A percentile compares a stretch with the other conserved stretches of the same genome.
Evolutionary conservation across 1,140 invertebrate species (phyloP).

Genomic region (Cydia amplana): DNA sequence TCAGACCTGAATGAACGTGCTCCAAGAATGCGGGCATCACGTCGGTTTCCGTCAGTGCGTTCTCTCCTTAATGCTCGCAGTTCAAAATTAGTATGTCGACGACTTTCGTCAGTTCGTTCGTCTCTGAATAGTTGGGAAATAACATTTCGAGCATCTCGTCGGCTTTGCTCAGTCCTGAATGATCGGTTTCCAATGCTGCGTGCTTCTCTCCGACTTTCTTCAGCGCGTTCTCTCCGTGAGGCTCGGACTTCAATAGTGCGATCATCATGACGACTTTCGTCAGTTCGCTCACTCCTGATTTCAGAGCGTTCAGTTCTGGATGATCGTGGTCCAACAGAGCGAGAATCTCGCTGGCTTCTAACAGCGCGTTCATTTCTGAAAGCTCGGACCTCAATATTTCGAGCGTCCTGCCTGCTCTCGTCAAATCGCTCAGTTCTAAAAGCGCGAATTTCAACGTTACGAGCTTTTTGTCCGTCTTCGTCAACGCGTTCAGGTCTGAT

Average conservation of each 20-base stretch:
- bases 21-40: not conserved
- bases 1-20: not conserved
- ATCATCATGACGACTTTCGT: too few relatives aligned
- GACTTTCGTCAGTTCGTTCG: not conserved
- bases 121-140: not conserved
- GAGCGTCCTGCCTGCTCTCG: not conserved
- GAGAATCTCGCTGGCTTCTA: not conserved
- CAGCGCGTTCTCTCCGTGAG: not conserved
- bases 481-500: not conserved
- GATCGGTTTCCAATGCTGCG: not conserved
- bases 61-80: not conserved
- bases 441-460: not conserved
- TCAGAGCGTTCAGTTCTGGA: not conserved
- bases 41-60: not conserved
- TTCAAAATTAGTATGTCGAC: not conserved
- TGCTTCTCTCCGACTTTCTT: not conserved
- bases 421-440: not conserved
- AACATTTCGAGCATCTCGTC: conserved; percentile 9
- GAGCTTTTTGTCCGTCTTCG: not conserved
- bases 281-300: too few relatives aligned
- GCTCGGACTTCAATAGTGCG: too few relatives aligned
- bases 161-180: not conserved
- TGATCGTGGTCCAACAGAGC: not conserved
- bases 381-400: not conserved
- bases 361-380: not conserved